Evolutionary conservation across 2,797 vertebrate species (phyloP), one percentile per base, ranked within the genome.

Genomic region (Rallus crepitans): DNA sequence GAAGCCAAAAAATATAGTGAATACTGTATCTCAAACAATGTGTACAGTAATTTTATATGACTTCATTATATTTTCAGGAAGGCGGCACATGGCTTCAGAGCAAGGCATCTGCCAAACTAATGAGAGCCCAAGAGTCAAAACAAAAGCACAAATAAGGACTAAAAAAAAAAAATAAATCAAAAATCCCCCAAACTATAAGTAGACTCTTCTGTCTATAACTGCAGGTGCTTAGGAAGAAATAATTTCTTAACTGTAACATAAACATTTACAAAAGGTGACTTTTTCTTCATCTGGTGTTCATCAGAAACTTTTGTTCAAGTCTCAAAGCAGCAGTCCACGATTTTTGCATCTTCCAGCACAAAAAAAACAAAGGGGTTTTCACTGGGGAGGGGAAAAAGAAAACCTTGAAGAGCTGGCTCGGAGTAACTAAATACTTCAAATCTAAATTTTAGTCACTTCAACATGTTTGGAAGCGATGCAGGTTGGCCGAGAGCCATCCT

Each of bases 401-500:
- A 95, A 89, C 35, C 70, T 82, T 78, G 65, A 91, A 63, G 87
- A 94, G 79, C 55, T 96, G 96, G 79, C 93, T 93, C 77, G 31
- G 64, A 93, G 82, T 64, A 90, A 91, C 91, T 77, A 77, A 96
- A 91, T 87, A 90, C 75, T 93, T 95, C 76, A 91, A 79, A 90
- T 88, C 76, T 90, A 94, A 94, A 93, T 90, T 93, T 95, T 63
- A 92, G 57, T 95, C 91, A 82, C 84, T 97, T 96, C 78, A 87
- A 85, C 88, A 92, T 89, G 91, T 82, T 96, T 96, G 92, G 96
- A 96, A 96, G 93, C 10, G 15, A 85, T 47, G 69, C 64, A 92
- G 78, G 75, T 65, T 97, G 96, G 94, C 93, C 6, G 4, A 47
- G 71, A 82, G 96, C 95, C 96, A 93, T 87, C 80, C 82, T 40